Base-by-base conservation (phyloP, 2,113 vertebrate genomes). In the Hiodon alosoides region DNA sequence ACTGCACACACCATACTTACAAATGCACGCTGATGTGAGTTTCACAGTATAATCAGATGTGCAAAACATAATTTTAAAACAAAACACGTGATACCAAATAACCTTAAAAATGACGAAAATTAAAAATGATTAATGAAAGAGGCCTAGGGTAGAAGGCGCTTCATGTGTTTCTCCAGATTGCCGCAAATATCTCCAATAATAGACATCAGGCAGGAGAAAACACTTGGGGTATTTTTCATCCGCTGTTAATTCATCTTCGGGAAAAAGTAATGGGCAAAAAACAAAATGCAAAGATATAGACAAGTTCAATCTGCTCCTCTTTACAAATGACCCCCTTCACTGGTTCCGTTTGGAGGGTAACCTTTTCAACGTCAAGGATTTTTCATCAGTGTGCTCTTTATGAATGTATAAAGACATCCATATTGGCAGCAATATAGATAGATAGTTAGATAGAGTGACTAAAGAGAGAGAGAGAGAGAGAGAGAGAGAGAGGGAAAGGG, bases 321-420 rank as follows among this genome's bases (percentile, higher is more conserved):
- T 46, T 64, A 74, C 67, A 70, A 61, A 74, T 50, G 58, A 73
- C 67, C 73, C 76, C 57, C 53, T 72, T 74, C 51, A 59, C 67
- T 48, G 46, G 55, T 64, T 74, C 78, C 78, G 83, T 84, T 83
- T 83, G 78, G 69, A 64, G 67, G 60, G 69, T 86, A 85, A 86
- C 82, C 82, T 84, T 86, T 83, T 54, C 61, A 69, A 67, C 73
- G 80, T 81, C 79, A 81, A 69, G 78, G 67, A 48, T 61, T 54
- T 74, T 75, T 70, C 61, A 78, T 79, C 80, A 74, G 71, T 48
- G 68, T 71, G 78, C 76, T 84, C 80, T 84, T 84, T 82, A 71
- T 67, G 77, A 84, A 82, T 69, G 67, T 82, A 86, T 81, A 76
- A 84, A 83, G 80, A 85, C 82, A 82, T 83, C 73, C 77, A 17